A percentile compares a stretch with the other conserved stretches of the same genome.
Conservation (phyloP, 2,888 invertebrate genomes). For the Parnassius apollo region DNA sequence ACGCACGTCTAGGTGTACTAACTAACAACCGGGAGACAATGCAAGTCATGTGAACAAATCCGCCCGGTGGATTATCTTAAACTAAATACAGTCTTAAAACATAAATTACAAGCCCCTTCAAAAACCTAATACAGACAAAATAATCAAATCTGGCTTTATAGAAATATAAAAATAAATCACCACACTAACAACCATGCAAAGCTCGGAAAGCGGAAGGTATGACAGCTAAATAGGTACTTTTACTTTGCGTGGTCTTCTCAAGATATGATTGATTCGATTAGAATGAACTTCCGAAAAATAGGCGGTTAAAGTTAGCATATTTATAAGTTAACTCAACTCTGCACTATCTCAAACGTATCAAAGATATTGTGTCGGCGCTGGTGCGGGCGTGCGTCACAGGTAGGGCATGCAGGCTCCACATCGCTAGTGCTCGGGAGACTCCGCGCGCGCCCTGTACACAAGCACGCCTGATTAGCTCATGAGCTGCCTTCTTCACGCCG, state of each 20-base stretch:
- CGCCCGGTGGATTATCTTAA: slow-evolving; percentile 45
- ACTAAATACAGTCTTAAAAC: slow-evolving; percentile 75
- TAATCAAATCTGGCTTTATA: slow-evolving; percentile 25
- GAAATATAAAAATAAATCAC: slow-evolving; percentile 23
- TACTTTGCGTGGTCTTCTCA: slow-evolving; percentile 37
- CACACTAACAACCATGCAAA: slow-evolving; percentile 57
- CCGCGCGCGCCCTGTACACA: slow-evolving; percentile 76
- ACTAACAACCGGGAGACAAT: slow-evolving; percentile 23
- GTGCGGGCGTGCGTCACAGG: slow-evolving; percentile 56
- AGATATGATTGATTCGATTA: slow-evolving; percentile 40
- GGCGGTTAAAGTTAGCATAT: slow-evolving; percentile 61
- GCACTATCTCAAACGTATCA: slow-evolving; percentile 66
- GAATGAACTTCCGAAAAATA: slow-evolving; percentile 41
- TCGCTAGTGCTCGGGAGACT: slow-evolving; percentile 69
- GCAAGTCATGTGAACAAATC: slow-evolving; percentile 24
- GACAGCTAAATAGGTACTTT: slow-evolving; percentile 39
- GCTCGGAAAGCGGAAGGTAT: slow-evolving; percentile 51
- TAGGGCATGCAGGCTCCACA: slow-evolving; percentile 74
- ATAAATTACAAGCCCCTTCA: slow-evolving; percentile 54
- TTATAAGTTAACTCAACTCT: slow-evolving; percentile 62
- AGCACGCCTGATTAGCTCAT: slow-evolving; percentile 76
- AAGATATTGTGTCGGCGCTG: slow-evolving; percentile 61
- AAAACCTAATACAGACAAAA: slow-evolving; percentile 55
- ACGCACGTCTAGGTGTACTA: slow-evolving; percentile 28
- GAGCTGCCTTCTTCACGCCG: slow-evolving; percentile 74